These are phyloP conservation scores for Maniola jurtina DNA, from an alignment of 1,140 invertebrate genomes.

Conservation along the genomic window DNA sequence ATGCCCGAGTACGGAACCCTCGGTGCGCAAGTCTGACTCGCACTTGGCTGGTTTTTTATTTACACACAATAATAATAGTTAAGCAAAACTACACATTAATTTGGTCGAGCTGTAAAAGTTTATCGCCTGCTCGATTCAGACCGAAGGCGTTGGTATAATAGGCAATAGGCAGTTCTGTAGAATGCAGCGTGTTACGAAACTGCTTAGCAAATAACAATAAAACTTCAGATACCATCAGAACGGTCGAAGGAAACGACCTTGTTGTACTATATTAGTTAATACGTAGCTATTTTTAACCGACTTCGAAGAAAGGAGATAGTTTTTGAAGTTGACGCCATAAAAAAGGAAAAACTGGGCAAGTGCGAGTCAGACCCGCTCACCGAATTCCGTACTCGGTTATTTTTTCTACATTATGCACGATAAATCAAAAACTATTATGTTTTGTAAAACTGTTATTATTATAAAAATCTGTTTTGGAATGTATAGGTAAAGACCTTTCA, in stretches of 20 bases:
- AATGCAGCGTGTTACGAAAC: conserved; percentile 12
- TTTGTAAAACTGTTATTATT: too few species aligned
- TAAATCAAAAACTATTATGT: too few species aligned
- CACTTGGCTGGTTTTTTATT: too few species aligned
- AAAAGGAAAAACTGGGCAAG: too few species aligned
- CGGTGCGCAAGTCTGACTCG: too few species aligned
- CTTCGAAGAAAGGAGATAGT: neutral
- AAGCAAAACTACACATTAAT: conserved; percentile 1
- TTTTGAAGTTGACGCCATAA: too few species aligned
- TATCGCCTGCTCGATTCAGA: conserved; percentile 8
- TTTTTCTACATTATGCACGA: too few species aligned
- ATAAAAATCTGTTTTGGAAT: too few species aligned
- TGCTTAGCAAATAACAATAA: conserved; percentile 12
- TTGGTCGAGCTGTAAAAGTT: conserved; percentile 3
- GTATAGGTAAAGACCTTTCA: too few species aligned
- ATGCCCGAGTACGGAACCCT: too few species aligned
- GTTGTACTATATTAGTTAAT: neutral
- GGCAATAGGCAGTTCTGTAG: conserved; percentile 1
- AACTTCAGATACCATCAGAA: conserved; percentile 11
- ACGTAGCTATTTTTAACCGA: neutral
- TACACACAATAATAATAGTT: conserved; percentile 6
- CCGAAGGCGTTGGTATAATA: conserved; percentile 5
- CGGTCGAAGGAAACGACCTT: conserved; percentile 2
- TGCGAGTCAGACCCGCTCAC: too few species aligned
- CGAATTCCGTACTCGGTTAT: too few species aligned